Percentiles rank a stretch among this genome's conserved stretches.
phyloP scores from a whole-genome alignment of 2,888 invertebrate genomes.

The Oconnorella tubifera region DNA sequence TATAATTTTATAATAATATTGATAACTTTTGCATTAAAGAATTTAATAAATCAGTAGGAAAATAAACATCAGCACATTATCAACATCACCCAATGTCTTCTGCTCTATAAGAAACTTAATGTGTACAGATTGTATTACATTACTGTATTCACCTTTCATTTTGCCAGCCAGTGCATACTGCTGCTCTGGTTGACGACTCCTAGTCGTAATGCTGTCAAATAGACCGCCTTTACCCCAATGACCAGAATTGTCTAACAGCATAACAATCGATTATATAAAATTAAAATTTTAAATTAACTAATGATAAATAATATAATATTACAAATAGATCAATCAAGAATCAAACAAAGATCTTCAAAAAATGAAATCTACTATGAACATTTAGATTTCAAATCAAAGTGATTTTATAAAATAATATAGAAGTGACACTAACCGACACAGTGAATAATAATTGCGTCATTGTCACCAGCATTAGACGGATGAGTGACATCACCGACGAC shows the following conservation, averaged over 20 bases:
- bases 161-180: constrained; percentile 51
- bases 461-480: constrained; percentile 40
- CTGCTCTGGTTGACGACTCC: constrained; percentile 43
- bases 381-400: no score
- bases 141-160: constrained; percentile 57
- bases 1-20: no score
- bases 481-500: constrained; percentile 56
- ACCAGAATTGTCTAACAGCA: constrained; percentile 55
- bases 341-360: no score
- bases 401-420: no score
- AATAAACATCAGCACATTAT: no score
- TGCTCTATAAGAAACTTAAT: no score
- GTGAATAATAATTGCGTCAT: constrained; percentile 50
- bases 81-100: no score
- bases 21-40: no score
- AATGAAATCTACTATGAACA: no score
- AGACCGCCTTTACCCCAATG: constrained; percentile 56
- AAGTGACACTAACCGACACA: constrained; percentile 54
- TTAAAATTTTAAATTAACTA: background rate
- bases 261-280: background rate
- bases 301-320: no score
- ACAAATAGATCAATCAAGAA: constrained; percentile 2
- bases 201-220: constrained; percentile 50
- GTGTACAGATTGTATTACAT: no score
- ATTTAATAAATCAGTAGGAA: no score